These are phyloP conservation scores for cat (Felis catus) DNA, from an alignment of 2,113 vertebrate species.

Conservation along the genomic window DNA sequence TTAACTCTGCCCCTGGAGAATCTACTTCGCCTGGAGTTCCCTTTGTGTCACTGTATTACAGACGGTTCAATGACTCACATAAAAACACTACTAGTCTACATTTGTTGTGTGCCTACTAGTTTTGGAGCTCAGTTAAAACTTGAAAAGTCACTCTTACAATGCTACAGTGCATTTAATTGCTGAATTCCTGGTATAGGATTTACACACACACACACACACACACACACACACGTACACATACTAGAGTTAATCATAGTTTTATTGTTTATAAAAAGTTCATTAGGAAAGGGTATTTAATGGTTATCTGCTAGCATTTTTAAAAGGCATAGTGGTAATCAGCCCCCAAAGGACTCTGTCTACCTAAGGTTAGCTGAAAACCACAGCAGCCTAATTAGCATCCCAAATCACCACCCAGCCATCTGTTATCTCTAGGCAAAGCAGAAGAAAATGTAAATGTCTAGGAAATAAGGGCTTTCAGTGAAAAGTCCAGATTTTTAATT, in stretches of 20 bases:
- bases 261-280: slow-evolving; percentile 72
- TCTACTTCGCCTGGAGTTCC: background rate
- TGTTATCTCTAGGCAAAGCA: slow-evolving; percentile 62
- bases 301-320: slow-evolving; percentile 76
- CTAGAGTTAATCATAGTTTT: slow-evolving; percentile 62
- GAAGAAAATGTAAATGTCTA: slow-evolving; percentile 58
- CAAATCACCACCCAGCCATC: slow-evolving; percentile 69
- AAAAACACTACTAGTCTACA: slow-evolving; percentile 7
- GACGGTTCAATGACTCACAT: slow-evolving; percentile 39
- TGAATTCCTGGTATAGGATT: background rate
- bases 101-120: background rate
- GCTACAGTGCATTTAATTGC: slow-evolving; percentile 57
- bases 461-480: slow-evolving; percentile 42
- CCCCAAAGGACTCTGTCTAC: slow-evolving; percentile 71
- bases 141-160: slow-evolving; percentile 60
- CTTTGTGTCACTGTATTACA: background rate
- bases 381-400: slow-evolving; percentile 74
- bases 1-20: slow-evolving; percentile 13
- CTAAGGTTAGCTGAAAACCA: slow-evolving; percentile 77
- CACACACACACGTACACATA: too few species aligned
- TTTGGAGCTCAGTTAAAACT: slow-evolving; percentile 51
- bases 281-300: slow-evolving; percentile 64
- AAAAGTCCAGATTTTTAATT: slow-evolving; percentile 24
- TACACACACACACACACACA: too few species aligned
- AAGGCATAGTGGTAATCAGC: slow-evolving; percentile 57